Conservation (phyloP, 2,797 vertebrate genomes). For the Phoeniculus purpureus region DNA sequence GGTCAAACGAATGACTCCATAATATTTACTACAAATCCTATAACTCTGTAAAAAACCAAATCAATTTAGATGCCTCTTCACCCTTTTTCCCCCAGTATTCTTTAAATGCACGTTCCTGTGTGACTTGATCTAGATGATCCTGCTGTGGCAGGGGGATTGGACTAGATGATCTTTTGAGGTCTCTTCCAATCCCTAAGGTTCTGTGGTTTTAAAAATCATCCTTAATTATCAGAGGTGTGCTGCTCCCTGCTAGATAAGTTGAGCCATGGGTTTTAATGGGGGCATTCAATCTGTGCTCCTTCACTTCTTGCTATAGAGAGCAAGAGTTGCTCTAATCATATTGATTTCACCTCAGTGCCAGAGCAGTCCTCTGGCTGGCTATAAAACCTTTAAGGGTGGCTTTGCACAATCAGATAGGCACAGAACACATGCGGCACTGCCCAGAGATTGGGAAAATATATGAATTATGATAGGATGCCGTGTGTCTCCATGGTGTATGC, state of each 20-base stretch:
- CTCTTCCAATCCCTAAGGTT: too few relatives aligned
- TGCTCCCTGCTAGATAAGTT: neutral
- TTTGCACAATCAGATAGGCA: neutral
- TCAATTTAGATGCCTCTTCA: neutral
- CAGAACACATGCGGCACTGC: neutral
- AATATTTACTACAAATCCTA: neutral
- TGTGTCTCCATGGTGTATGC: conserved; percentile 26
- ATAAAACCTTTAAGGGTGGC: neutral
- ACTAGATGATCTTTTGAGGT: too few relatives aligned
- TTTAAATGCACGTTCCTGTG: neutral
- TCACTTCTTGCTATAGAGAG: conserved; percentile 5
- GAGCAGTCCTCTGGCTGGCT: neutral
- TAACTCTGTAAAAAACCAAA: neutral
- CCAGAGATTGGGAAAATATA: conserved; percentile 2
- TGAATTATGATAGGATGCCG: neutral
- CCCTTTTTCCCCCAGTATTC: neutral
- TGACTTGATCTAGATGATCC: too few relatives aligned
- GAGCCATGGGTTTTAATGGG: neutral
- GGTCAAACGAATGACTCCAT: neutral
- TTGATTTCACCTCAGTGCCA: neutral
- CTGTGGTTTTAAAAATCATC: neutral
- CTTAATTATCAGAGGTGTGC: neutral
- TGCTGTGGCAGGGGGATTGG: too few relatives aligned
- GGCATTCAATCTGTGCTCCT: neutral
- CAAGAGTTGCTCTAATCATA: neutral